Conservation (phyloP, 2,113 vertebrate genomes). For the Glaucomys volans region DNA sequence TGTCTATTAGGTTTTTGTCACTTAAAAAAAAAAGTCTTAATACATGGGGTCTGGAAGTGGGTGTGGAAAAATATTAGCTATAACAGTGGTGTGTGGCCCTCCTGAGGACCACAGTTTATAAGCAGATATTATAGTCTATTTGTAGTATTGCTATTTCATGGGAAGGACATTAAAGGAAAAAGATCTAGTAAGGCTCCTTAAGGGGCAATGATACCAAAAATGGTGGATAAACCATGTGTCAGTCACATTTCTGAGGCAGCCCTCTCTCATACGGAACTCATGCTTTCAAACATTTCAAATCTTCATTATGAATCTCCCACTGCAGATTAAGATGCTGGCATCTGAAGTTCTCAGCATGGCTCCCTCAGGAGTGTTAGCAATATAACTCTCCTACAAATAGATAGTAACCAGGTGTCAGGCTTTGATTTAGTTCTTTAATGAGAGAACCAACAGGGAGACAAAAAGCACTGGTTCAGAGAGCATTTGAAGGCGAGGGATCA, state of each 20-base stretch:
- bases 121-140: not conserved
- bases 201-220: not conserved
- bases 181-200: not conserved
- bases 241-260: not conserved
- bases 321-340: not conserved
- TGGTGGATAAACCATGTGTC: not conserved
- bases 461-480: not conserved
- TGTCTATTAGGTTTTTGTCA: no score
- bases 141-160: not conserved
- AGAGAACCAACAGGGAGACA: not conserved
- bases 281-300: not conserved
- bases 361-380: not conserved
- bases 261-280: not conserved
- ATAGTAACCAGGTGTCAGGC: not conserved
- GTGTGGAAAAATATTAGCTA: not conserved
- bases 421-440: conserved; percentile 28
- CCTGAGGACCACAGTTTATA: not conserved
- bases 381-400: not conserved
- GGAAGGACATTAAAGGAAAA: not conserved
- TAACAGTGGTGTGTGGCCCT: not conserved
- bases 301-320: not conserved
- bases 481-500: not conserved
- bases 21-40: no score
- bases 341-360: not conserved
- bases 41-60: not conserved